Base-by-base conservation (phyloP, 2,113 vertebrate genomes). In the Sceloporus tristichus region DNA sequence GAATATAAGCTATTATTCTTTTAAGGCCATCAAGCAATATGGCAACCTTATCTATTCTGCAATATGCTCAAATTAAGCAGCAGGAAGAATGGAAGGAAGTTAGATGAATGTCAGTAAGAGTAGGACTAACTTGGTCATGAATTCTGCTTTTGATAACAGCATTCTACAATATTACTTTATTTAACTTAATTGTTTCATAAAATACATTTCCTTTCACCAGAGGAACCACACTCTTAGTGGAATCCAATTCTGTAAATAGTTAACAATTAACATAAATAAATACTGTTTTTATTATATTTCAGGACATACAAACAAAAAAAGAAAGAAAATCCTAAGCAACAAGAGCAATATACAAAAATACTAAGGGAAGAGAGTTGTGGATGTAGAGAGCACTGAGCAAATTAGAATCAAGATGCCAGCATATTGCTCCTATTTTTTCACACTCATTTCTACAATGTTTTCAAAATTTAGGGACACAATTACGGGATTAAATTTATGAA, bases 51-150 rank as follows among this genome's bases (percentile, higher is more conserved):
- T 77, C 40, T 27, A 77, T 76, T 59, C 87, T 80, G 16, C 40
- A 89, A 76, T 38, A 62, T 70, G 2, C 65, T 2, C 0, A 87
- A 82, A 76, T 4, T 85, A 87, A 42, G 74, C 87, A 88, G n/a
- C 62, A 16, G 90, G 74, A 92, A 95, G 86, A 94, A 95, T 91
- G 66, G 42, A 87, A 92, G 92, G 92, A 93, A 96, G 93, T 87
- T 65, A 86, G 48, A 90, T 77, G 87, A 88, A 88, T 85, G 89
- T 54, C 16, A 91, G 68, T 85, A 84, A 42, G 81, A 85, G 84
- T 53, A 87, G n/a, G 21, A 40, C 42, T 84, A 21, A 0, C 0
- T 54, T n/a, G 85, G 85, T 5, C 85, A 87, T 90, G 71, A 48
- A 9, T 40, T 88, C 87, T 85, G 76, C 25, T n/a, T 75, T 62